Conservation (phyloP, 2,888 invertebrate species). For the Thumatha senex region DNA sequence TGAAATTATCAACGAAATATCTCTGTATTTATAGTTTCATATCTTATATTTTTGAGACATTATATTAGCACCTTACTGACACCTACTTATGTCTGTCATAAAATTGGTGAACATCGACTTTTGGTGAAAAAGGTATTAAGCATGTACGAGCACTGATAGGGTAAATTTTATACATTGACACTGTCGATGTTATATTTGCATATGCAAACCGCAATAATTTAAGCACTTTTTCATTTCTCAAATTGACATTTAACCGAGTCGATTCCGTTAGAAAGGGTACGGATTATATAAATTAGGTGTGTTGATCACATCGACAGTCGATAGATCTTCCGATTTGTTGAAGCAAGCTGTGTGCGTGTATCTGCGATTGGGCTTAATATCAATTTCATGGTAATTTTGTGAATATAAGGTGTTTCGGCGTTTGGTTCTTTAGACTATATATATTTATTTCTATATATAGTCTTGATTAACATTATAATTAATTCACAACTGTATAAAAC, state of each 20-base stretch:
- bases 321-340: slow-evolving; percentile 1
- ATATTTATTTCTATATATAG: not conserved
- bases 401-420: slow-evolving; percentile 5
- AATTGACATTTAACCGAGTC: slow-evolving; percentile 17
- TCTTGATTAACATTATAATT: slow-evolving; percentile 1
- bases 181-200: no score
- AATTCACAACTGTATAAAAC: not conserved
- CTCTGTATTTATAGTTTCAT: no score
- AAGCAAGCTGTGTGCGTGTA: slow-evolving; percentile 1
- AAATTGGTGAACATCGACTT: no score
- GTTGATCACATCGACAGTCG: slow-evolving; percentile 1
- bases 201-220: no score
- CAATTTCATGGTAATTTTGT: slow-evolving; percentile 11
- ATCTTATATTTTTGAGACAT: no score
- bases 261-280: slow-evolving; percentile 17
- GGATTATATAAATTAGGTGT: slow-evolving; percentile 9
- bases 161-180: no score
- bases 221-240: slow-evolving; percentile 1
- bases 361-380: slow-evolving; percentile 6
- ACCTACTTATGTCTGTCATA: no score
- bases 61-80: no score
- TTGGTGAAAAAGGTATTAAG: no score
- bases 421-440: slow-evolving; percentile 4
- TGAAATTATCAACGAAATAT: no score
- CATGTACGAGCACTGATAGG: no score